These are phyloP conservation scores for Zhuqinia jingwanae DNA, from an alignment of 2,888 invertebrate species.

Conservation along the genomic window DNA sequence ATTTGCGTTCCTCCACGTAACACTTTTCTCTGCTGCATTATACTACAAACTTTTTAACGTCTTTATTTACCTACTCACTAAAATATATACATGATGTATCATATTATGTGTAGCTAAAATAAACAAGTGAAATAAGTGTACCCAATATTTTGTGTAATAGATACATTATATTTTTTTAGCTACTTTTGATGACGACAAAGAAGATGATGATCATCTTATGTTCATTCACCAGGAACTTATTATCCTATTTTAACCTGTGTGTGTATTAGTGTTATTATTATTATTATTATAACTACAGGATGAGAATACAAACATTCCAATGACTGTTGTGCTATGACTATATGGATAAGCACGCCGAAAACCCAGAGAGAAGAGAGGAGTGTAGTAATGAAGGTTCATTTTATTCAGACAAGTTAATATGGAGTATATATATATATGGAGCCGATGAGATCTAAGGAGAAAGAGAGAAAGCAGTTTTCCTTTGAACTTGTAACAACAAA, in stretches of 20 bases:
- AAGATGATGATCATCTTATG: neutral
- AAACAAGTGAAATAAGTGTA: neutral
- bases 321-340: neutral
- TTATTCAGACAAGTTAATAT: conserved; percentile 45
- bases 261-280: conserved; percentile 51
- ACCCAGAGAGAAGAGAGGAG: neutral
- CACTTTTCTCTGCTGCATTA: neutral
- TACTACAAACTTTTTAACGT: conserved; percentile 36
- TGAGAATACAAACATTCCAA: conserved; percentile 9
- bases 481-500: conserved; percentile 43
- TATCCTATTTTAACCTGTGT: conserved; percentile 58
- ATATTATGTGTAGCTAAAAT: neutral
- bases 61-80: conserved; percentile 20
- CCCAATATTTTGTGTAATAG: conserved; percentile 16
- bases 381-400: conserved; percentile 49
- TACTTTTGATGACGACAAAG: conserved; percentile 22
- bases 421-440: no score
- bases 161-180: conserved; percentile 38
- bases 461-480: conserved; percentile 33
- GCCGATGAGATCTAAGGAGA: conserved; percentile 47
- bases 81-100: neutral
- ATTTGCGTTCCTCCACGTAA: conserved; percentile 49
- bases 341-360: neutral
- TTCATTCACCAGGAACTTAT: conserved; percentile 50
- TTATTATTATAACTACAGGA: neutral